Evolutionary conservation across 1,140 invertebrate genomes (phyloP), one percentile per base, ranked within the genome.

Genomic region (Pseudobourletiella spinata): DNA sequence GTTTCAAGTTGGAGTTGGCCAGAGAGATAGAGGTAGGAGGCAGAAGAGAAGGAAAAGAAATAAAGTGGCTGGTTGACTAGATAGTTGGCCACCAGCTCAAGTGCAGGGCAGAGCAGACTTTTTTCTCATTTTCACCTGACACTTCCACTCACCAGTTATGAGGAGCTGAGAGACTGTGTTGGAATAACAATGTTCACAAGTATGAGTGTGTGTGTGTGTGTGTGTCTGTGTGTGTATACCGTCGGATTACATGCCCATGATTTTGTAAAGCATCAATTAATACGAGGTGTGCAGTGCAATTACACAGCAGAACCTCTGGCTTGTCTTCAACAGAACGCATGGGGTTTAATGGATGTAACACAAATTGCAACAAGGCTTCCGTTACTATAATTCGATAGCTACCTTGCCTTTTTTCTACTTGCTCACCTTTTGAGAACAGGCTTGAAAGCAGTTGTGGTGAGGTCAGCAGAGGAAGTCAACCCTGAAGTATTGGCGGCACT

Each of bases 371-470:
- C 48, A 51, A 51, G 48, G 48, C 48, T 51, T 51, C 48, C 48
- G 48, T 51, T 51, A 51, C 48, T 25, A 25, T 51, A 22, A 26
- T 18, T 25, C 14, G 8, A 18, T 20, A 46, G 44, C 44, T 20
- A 51, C 24, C 16, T 51, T 11, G 8, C 8, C 8, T 39, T 39
- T 39, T 39, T 39, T 39, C 32, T 8, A 39, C 32, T 48, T 6
- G 52, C 63, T 70, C 60, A 70, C 68, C 68, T 67, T 70, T 70
- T 70, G 61, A 70, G 61, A 65, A 70, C 68, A 59, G 68, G 68
- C 55, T 70, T 70, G 65, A 67, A 67, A 65, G 65, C 65, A 54
- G 68, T 66, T 61, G 68, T 57, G 35, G 58, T 54, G 58, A 64
- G 63, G 59, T 62, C 66, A 65, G 56, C 59, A 52, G 65, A 63